Evolutionary conservation across 2,797 vertebrate species (phyloP).

Genomic region (Apogon talboti): DNA sequence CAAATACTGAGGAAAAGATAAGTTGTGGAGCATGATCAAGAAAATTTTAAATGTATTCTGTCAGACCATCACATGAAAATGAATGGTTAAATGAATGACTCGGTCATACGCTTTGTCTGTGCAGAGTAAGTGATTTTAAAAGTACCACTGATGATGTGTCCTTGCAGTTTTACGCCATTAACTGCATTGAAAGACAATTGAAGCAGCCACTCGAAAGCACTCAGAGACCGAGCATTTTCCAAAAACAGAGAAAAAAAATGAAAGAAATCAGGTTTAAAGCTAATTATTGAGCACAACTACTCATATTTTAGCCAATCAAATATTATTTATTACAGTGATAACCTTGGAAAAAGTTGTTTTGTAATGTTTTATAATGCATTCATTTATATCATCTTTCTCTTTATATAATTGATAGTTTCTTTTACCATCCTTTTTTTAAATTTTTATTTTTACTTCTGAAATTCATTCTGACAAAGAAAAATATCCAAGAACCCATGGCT

Average conservation of each 20-base stretch:
- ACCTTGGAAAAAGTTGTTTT: too few relatives aligned
- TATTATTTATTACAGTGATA: neutral
- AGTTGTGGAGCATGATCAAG: conserved; percentile 22
- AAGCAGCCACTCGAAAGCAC: conserved; percentile 50
- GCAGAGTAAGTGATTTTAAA: conserved; percentile 57
- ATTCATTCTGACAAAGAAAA: too few relatives aligned
- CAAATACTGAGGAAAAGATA: conserved; percentile 15
- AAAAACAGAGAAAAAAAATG: conserved; percentile 4
- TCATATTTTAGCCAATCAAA: neutral
- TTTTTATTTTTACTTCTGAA: too few relatives aligned
- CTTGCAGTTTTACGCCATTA: conserved; percentile 34
- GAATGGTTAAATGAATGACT: conserved; percentile 39
- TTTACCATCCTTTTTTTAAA: too few relatives aligned
- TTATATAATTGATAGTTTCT: too few relatives aligned
- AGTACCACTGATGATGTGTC: conserved; percentile 40
- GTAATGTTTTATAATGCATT: too few relatives aligned
- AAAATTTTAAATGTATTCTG: conserved; percentile 11
- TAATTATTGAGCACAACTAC: conserved; percentile 19
- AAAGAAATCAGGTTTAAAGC: conserved; percentile 12
- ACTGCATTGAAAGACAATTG: conserved; percentile 37
- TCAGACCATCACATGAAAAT: conserved; percentile 26
- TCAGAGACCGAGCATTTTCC: conserved; percentile 27
- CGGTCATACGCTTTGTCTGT: conserved; percentile 31
- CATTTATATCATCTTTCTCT: too few relatives aligned
- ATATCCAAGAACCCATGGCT: too few relatives aligned